Conservation (phyloP, 2,113 vertebrate species). For the Penelope pileata region DNA sequence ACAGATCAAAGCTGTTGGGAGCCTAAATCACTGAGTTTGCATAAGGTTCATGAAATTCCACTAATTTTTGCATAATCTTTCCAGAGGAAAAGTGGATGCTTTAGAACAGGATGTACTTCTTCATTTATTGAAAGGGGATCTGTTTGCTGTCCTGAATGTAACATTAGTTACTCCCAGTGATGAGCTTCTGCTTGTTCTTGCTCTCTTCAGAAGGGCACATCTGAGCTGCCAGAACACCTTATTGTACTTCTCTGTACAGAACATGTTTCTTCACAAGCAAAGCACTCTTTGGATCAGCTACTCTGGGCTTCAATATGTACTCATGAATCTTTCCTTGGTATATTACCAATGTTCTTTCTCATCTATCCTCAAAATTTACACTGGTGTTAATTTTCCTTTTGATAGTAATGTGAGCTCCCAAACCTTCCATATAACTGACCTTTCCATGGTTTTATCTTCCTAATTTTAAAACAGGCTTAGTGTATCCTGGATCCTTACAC, state of each 20-base stretch:
- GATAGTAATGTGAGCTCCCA: background rate
- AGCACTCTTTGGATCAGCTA: background rate
- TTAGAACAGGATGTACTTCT: background rate
- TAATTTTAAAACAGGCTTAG: background rate
- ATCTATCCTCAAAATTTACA: background rate
- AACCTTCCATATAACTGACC: background rate
- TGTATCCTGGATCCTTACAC: background rate
- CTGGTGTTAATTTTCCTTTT: background rate
- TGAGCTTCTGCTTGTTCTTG: background rate
- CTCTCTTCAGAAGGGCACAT: background rate
- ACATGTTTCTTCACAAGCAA: background rate
- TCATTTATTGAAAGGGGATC: background rate
- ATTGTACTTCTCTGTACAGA: background rate
- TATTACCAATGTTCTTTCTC: background rate
- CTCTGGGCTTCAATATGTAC: background rate
- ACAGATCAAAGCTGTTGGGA: background rate
- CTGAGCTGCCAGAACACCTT: background rate
- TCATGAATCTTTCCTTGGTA: background rate
- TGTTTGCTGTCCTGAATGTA: background rate
- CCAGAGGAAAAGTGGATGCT: background rate
- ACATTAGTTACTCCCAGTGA: background rate
- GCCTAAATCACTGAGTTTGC: background rate
- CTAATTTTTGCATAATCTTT: background rate
- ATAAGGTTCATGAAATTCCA: background rate
- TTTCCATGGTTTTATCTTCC: background rate